phyloP scores from a whole-genome alignment of 2,113 vertebrate genomes.

The Excalfactoria chinensis region DNA sequence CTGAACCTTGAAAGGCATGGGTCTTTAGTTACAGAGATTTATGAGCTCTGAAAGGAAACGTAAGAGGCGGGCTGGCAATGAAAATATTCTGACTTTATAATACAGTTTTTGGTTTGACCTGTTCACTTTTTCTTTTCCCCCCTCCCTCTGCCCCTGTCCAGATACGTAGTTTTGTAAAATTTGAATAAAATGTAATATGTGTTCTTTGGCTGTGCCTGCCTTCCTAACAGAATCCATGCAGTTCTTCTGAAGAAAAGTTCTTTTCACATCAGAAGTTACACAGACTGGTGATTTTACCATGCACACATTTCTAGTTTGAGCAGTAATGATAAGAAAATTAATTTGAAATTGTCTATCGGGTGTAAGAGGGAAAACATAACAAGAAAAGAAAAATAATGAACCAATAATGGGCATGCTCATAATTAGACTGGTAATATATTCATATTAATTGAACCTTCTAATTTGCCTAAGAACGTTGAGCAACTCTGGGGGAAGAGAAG shows the following conservation, averaged over 20 bases:
- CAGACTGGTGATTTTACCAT: neutral
- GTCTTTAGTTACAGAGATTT: slow-evolving; percentile 21
- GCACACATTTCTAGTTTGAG: neutral
- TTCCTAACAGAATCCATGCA: neutral
- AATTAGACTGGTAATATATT: neutral
- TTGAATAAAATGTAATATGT: neutral
- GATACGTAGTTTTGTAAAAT: neutral
- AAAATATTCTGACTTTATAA: slow-evolving; percentile 7
- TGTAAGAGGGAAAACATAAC: neutral
- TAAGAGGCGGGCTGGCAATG: neutral
- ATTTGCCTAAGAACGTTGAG: neutral
- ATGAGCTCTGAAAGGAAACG: neutral
- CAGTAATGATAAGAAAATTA: neutral
- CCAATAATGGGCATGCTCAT: neutral
- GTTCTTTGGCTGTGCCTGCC: neutral
- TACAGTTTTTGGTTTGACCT: neutral
- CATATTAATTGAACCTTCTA: neutral
- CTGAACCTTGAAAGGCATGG: slow-evolving; percentile 9
- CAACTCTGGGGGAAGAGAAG: neutral
- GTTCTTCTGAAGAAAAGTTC: neutral
- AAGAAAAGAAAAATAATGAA: neutral
- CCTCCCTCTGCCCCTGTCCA: neutral
- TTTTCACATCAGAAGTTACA: neutral
- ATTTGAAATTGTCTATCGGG: neutral
- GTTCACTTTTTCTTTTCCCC: neutral